A percentile compares a stretch with the other conserved stretches of the same genome.
phyloP scores from a whole-genome alignment of 2,113 vertebrate species.

The Notiomystis cincta region DNA sequence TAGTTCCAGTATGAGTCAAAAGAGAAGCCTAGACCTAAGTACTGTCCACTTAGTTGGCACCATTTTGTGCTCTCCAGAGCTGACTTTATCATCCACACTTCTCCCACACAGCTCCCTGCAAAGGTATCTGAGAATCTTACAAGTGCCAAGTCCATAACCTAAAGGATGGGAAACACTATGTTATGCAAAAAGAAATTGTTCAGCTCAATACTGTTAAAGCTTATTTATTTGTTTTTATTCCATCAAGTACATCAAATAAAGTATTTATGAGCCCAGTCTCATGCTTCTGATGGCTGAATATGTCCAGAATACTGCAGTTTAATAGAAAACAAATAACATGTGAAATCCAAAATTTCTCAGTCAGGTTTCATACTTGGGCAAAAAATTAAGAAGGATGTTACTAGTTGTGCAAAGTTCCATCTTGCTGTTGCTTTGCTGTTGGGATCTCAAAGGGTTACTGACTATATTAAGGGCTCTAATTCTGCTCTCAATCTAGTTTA shows the following conservation, averaged over 20 bases:
- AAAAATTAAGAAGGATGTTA: not conserved
- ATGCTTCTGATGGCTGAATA: not conserved
- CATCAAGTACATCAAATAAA: not conserved
- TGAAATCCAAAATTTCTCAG: not conserved
- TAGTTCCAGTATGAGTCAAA: not conserved
- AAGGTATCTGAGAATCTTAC: not conserved
- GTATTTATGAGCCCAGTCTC: not conserved
- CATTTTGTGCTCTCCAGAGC: not conserved
- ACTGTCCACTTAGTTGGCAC: not conserved
- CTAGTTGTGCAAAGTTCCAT: not conserved
- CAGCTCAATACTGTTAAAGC: not conserved
- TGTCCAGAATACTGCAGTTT: not conserved
- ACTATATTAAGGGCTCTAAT: not conserved
- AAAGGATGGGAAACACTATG: not conserved
- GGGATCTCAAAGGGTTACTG: not conserved
- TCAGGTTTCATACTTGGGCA: not conserved
- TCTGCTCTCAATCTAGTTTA: not conserved
- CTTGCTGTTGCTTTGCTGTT: not conserved
- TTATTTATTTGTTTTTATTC: not conserved
- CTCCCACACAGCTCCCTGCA: not conserved
- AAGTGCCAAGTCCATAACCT: not conserved
- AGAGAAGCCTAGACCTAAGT: not conserved
- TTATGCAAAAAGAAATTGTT: not conserved
- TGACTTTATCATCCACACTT: not conserved
- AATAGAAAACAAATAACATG: not conserved